Evolutionary conservation across 2,888 invertebrate genomes (phyloP), one percentile per base, ranked within the genome.

Genomic region (Halocaridina rubra): DNA sequence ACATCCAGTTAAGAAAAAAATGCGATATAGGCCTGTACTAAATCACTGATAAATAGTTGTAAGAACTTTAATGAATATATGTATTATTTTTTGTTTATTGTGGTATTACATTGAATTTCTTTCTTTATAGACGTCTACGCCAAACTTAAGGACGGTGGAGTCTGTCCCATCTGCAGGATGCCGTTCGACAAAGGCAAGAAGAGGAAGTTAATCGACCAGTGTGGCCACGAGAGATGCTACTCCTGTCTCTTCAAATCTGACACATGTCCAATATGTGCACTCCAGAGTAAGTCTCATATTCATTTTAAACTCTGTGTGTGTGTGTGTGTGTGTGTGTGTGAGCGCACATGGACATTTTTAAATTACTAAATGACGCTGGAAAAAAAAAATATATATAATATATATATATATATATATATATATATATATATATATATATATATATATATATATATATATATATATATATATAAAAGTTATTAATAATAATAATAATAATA

Each of bases 171-270:
- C 27, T 91, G 92, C 88, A 90, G 90, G 84, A 89, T 97, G 94
- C 97, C 97, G 89, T 98, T 97, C 92, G 97, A 98, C 92, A 97
- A 97, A 92, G 97, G 97, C 91, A 98, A 97, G 92, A 97, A 97
- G 92, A 94, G 98, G 92, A 95, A 96, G 91, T 93, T 98, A 90
- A 97, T 97, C 91, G 98, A 98, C 93, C 95, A 96, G 87, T 98
- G 98, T 92, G 97, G 98, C 89, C 98, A 98, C 93, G 97, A 97
- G 91, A 93, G 97, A 88, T 98, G 98, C 92, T 97, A 97, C 93
- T 95, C 96, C 89, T 98, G 98, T 92, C 95, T 97, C 94, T 97
- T 97, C 93, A 94, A 95, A 90, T 96, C 95, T 93, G 96, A 97
- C 91, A 94, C 95, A 88, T 98, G 98, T 91, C 97, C 97, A 53